These are phyloP conservation scores for Sicus ferrugineus DNA, from an alignment of 2,888 invertebrate genomes.

Conservation along the genomic window DNA sequence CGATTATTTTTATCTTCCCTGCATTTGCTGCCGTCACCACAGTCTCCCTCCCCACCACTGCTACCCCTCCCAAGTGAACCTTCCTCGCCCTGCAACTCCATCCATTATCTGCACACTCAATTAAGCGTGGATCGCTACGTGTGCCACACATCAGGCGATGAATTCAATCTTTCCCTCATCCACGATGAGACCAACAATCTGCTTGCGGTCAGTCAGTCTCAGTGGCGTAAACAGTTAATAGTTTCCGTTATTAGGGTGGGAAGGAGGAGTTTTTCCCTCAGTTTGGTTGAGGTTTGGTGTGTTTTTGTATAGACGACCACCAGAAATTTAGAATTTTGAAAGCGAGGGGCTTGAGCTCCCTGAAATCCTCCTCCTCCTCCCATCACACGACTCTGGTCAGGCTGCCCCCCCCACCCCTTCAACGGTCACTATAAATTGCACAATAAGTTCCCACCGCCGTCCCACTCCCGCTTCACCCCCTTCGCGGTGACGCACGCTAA, in stretches of 20 bases:
- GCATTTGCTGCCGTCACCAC: not conserved
- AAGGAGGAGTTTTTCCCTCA: no score
- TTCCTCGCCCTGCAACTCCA: not conserved
- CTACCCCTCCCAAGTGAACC: not conserved
- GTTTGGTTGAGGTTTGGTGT: no score
- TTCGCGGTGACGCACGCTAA: not conserved
- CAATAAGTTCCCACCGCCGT: no score
- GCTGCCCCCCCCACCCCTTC: not conserved
- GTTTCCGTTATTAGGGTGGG: no score
- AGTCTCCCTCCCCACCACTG: not conserved
- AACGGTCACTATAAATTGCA: not conserved
- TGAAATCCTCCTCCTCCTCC: not conserved
- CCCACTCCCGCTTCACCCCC: no score
- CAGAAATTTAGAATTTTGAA: no score
- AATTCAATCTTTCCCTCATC: conserved; percentile 40
- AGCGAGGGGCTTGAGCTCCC: no score
- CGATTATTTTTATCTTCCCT: not conserved
- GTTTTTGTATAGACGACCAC: no score
- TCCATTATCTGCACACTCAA: conserved; percentile 19
- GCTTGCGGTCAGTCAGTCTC: not conserved
- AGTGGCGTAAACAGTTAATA: no score
- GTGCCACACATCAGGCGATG: conserved; percentile 16
- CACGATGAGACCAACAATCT: conserved; percentile 31
- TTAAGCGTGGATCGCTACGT: conserved; percentile 28
- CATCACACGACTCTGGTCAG: not conserved